A percentile compares a stretch with the other conserved stretches of the same genome.
phyloP scores from a whole-genome alignment of 53 echinoderm and acorn worm genomes.

The Zoroaster sp. region DNA sequence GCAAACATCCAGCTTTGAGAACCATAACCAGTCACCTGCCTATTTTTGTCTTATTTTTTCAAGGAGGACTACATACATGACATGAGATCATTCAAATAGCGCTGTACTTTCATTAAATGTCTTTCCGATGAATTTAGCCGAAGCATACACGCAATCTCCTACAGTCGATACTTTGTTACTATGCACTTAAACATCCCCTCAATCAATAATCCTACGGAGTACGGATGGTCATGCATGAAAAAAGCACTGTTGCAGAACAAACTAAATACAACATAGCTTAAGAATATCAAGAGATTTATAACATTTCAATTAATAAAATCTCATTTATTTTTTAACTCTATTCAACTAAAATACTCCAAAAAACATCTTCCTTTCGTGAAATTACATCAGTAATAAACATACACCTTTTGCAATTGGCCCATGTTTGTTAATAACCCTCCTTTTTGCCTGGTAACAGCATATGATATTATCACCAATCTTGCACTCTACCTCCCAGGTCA shows the following conservation, averaged over 20 bases:
- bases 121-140: neutral
- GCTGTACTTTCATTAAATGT: neutral
- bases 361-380: neutral
- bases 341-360: neutral
- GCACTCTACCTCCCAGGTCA: slow-evolving; percentile 3
- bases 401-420: neutral
- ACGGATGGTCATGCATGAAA: neutral
- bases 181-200: neutral
- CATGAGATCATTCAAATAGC: neutral
- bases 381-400: slow-evolving; percentile 15
- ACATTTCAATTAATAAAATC: neutral
- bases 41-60: too few species aligned
- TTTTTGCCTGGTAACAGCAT: slow-evolving; percentile 34
- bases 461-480: slow-evolving; percentile 4
- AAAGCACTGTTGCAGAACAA: neutral
- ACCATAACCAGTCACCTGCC: neutral
- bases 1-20: too few species aligned
- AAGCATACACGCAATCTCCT: neutral
- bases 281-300: neutral
- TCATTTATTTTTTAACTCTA: neutral
- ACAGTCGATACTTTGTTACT: neutral
- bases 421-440: neutral
- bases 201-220: neutral
- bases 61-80: neutral
- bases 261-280: neutral